Conservation (phyloP, 2,797 vertebrate genomes). For the Anisognathus igniventris region DNA sequence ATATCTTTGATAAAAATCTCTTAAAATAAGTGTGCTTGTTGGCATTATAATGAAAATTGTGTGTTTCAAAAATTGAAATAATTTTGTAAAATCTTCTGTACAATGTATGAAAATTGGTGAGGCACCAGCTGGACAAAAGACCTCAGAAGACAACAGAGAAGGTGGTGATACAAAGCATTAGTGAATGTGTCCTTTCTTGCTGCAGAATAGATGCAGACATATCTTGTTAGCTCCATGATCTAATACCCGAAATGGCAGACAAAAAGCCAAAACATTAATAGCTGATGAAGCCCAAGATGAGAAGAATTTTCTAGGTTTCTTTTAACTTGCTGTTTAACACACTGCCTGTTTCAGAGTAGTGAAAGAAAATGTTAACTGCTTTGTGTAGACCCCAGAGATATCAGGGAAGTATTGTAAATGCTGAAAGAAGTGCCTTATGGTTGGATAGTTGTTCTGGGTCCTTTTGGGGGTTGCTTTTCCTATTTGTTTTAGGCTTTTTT, state of each 20-base stretch:
- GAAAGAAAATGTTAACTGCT: neutral
- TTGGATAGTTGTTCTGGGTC: neutral
- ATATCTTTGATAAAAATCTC: neutral
- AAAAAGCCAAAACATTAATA: neutral
- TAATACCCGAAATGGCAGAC: neutral
- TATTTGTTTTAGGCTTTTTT: neutral
- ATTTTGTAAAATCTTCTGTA: neutral
- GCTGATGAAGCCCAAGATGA: neutral
- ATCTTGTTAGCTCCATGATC: accelerated
- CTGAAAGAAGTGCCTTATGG: neutral
- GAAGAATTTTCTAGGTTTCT: neutral
- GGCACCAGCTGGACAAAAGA: neutral
- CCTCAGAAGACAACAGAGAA: neutral
- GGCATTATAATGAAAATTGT: neutral
- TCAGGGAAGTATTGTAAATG: neutral
- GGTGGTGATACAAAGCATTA: neutral
- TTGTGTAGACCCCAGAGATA: neutral
- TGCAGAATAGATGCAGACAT: neutral
- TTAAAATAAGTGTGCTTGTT: neutral
- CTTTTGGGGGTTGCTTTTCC: neutral
- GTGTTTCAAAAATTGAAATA: neutral
- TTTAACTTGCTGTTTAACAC: neutral
- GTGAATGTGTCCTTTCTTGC: neutral
- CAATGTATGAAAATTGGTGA: neutral
- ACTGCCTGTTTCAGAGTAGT: neutral